These are phyloP conservation scores for Idaea straminata DNA, from an alignment of 2,888 invertebrate genomes.

Conservation along the genomic window DNA sequence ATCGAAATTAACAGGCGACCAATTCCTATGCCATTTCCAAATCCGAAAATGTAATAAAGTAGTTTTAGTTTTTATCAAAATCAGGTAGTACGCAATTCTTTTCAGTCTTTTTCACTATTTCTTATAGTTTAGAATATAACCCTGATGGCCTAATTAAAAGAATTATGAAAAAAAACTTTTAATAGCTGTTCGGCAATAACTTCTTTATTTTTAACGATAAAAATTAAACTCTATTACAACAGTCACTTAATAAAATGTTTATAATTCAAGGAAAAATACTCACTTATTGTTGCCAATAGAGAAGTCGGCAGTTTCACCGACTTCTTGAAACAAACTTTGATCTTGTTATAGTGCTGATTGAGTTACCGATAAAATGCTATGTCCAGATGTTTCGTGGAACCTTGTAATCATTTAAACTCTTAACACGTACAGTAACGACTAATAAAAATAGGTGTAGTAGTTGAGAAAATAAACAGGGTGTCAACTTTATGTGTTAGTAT, in stretches of 20 bases:
- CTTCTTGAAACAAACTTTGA: slow-evolving; percentile 10
- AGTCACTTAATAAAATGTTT: background rate
- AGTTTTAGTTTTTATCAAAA: too few relatives aligned
- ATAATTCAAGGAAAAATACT: background rate
- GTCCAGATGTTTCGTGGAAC: slow-evolving; percentile 1
- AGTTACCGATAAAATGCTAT: slow-evolving; percentile 14
- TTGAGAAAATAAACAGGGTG: background rate
- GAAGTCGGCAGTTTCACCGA: background rate
- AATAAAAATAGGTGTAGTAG: background rate
- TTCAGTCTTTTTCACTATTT: too few relatives aligned
- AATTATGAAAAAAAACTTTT: too few relatives aligned
- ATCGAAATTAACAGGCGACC: too few relatives aligned
- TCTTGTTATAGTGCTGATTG: slow-evolving; percentile 19
- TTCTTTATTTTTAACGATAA: background rate
- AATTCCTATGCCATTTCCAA: too few relatives aligned
- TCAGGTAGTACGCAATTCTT: too few relatives aligned
- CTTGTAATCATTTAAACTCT: slow-evolving; percentile 1
- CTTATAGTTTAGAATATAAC: too few relatives aligned
- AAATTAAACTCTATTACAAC: background rate
- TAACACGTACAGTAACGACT: slow-evolving; percentile 4
- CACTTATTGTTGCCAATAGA: background rate
- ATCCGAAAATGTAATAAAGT: too few relatives aligned
- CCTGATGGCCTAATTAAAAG: too few relatives aligned
- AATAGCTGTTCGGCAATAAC: too few relatives aligned
- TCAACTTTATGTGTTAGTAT: too few relatives aligned